phyloP scores from a whole-genome alignment of 2,113 vertebrate genomes.

The Bambusicola thoracicus region DNA sequence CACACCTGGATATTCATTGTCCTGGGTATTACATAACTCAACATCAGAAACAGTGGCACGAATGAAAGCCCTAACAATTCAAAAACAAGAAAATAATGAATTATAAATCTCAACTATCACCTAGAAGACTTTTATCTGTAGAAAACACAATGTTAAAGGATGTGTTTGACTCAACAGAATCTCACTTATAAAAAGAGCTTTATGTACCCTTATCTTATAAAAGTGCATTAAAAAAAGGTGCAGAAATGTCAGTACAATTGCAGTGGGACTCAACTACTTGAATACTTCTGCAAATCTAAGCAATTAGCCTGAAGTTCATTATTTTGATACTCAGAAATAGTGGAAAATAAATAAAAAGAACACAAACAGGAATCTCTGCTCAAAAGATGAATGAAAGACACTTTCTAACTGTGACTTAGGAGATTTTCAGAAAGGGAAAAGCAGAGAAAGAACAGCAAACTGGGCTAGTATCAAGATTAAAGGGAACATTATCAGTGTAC shows the following conservation, averaged over 20 bases:
- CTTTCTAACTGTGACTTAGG: background rate
- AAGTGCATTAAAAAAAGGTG: background rate
- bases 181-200: background rate
- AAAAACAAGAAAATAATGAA: background rate
- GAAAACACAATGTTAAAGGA: background rate
- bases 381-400: background rate
- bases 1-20: background rate
- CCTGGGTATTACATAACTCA: background rate
- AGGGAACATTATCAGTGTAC: background rate
- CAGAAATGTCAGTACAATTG: background rate
- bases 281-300: background rate
- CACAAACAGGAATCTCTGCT: background rate
- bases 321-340: background rate
- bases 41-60: background rate
- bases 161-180: too few relatives aligned
- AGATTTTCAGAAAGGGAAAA: rapidly evolving
- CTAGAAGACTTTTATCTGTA: background rate
- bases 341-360: background rate
- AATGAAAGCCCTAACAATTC: background rate
- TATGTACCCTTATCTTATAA: background rate
- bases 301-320: background rate
- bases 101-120: background rate
- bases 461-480: background rate
- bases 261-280: background rate
- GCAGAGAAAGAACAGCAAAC: background rate